phyloP scores from a whole-genome alignment of 2,113 vertebrate genomes.

The Gymnobelideus leadbeateri region DNA sequence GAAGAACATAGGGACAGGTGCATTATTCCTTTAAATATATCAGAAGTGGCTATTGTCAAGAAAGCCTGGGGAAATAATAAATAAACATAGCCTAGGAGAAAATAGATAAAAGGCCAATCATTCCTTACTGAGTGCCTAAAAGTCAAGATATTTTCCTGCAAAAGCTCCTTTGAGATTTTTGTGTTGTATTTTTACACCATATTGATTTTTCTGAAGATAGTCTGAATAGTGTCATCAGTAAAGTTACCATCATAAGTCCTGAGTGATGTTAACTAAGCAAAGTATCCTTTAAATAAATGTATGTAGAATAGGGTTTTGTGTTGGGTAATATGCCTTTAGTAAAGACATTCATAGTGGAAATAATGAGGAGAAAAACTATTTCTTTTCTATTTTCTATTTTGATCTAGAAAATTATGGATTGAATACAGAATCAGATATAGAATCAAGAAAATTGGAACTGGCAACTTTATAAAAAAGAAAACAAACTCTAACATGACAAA shows the following conservation, averaged over 20 bases:
- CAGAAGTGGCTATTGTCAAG: constrained; percentile 23
- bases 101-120: neutral
- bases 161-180: constrained; percentile 44
- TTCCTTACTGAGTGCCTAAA: neutral
- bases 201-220: constrained; percentile 30
- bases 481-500: neutral
- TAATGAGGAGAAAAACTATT: neutral
- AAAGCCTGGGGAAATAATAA: constrained; percentile 41
- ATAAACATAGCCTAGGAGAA: neutral
- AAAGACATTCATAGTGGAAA: constrained; percentile 36
- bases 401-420: neutral
- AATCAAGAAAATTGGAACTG: constrained; percentile 23
- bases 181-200: constrained; percentile 38
- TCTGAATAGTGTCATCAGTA: constrained; percentile 19
- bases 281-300: constrained; percentile 41
- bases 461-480: neutral
- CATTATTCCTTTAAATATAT: constrained; percentile 24
- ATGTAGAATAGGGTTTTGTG: constrained; percentile 22
- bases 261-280: constrained; percentile 21
- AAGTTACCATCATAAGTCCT: constrained; percentile 28
- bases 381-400: neutral
- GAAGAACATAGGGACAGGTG: constrained; percentile 25
- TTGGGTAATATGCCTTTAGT: constrained; percentile 22
- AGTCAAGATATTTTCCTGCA: constrained; percentile 31
- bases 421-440: neutral